Conservation (phyloP, 2,113 vertebrate genomes). For the Murina feae region DNA sequence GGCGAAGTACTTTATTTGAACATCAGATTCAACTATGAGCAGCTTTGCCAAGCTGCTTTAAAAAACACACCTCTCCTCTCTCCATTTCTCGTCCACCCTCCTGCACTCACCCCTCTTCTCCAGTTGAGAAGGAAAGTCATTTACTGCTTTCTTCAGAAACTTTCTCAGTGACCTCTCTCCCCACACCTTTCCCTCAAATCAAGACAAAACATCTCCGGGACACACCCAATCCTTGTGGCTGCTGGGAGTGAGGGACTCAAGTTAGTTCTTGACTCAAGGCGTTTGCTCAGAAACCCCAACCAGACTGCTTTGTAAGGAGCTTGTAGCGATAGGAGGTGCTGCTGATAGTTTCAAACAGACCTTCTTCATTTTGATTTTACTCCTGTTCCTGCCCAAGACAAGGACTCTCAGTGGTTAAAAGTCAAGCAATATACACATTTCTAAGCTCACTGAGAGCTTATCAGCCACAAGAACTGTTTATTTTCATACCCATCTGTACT, state of each 20-base stretch:
- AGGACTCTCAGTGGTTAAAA: background rate
- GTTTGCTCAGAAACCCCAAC: constrained; percentile 29
- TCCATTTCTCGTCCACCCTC: background rate
- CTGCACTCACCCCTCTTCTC: background rate
- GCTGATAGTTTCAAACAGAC: background rate
- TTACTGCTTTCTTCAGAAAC: constrained; percentile 50
- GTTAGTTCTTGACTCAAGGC: background rate
- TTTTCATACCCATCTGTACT: background rate
- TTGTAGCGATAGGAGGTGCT: background rate
- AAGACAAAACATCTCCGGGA: background rate
- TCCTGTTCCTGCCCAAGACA: background rate
- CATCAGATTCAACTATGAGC: background rate
- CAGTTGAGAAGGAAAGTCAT: constrained; percentile 39
- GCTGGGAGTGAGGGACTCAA: constrained; percentile 37
- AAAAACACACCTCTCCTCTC: background rate
- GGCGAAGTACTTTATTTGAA: constrained; percentile 52
- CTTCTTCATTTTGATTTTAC: background rate
- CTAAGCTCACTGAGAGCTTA: background rate
- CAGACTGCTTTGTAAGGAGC: background rate
- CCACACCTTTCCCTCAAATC: constrained; percentile 1
- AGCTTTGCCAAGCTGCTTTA: background rate
- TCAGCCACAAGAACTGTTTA: background rate
- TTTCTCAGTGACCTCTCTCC: constrained; percentile 26
- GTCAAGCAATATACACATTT: background rate
- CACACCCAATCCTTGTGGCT: background rate